A percentile compares a stretch with the other conserved stretches of the same genome.
phyloP scores from a whole-genome alignment of 2,888 invertebrate genomes.

The Ophion ventricosus region DNA sequence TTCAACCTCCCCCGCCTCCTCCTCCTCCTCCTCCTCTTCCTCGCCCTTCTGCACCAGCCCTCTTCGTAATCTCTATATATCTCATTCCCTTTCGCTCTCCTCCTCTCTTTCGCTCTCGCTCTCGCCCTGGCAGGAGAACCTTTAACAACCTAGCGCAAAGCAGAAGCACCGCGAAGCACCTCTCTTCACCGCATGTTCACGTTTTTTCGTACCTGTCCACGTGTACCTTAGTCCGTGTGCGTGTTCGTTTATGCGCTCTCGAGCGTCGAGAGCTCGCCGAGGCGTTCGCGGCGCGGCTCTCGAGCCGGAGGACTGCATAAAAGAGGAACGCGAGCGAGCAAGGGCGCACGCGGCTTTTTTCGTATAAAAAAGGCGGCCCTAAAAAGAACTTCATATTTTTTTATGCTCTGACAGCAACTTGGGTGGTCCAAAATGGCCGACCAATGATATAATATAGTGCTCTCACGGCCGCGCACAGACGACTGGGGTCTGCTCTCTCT shows the following conservation, averaged over 20 bases:
- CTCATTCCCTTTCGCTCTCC: slow-evolving; percentile 56
- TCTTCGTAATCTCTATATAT: slow-evolving; percentile 61
- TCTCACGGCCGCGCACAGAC: slow-evolving; percentile 70
- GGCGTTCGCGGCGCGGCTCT: slow-evolving; percentile 21
- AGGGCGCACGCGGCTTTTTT: slow-evolving; percentile 79
- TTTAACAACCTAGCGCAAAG: slow-evolving; percentile 43
- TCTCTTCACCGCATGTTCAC: slow-evolving; percentile 24
- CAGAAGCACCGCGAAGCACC: slow-evolving; percentile 54
- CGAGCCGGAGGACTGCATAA: slow-evolving; percentile 34
- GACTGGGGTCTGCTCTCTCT: slow-evolving; percentile 27
- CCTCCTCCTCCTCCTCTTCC: slow-evolving; percentile 45
- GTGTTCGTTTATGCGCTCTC: not conserved
- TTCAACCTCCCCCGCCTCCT: slow-evolving; percentile 12
- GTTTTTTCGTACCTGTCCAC: slow-evolving; percentile 3
- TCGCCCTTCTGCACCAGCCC: slow-evolving; percentile 3
- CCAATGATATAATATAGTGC: slow-evolving; percentile 83
- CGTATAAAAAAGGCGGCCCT: slow-evolving; percentile 83
- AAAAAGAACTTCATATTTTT: slow-evolving; percentile 83
- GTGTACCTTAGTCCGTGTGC: not conserved
- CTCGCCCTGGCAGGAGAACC: slow-evolving; percentile 5
- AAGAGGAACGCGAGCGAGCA: slow-evolving; percentile 60
- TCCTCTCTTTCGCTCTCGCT: slow-evolving; percentile 47
- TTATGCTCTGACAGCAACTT: slow-evolving; percentile 83
- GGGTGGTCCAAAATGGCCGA: slow-evolving; percentile 84
- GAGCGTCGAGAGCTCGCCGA: slow-evolving; percentile 4